A percentile compares a stretch with the other conserved stretches of the same genome.
phyloP scores from a whole-genome alignment of 2,113 vertebrate genomes.

The Pelecanus crispus region DNA sequence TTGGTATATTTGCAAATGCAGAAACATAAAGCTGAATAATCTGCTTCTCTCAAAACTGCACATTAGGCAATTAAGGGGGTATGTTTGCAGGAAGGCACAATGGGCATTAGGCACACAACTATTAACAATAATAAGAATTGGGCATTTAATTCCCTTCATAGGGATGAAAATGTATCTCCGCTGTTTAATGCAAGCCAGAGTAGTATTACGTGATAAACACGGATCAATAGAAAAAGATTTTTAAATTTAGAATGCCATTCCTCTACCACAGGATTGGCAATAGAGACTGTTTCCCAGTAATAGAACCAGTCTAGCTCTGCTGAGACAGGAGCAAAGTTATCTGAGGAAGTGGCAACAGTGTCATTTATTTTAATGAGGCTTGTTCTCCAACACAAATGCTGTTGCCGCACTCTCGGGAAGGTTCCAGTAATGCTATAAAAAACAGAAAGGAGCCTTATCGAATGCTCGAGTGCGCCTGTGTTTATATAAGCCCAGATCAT shows the following conservation, averaged over 20 bases:
- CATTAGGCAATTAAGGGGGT: slow-evolving; percentile 62
- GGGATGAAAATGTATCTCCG: slow-evolving; percentile 25
- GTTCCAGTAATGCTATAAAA: slow-evolving; percentile 49
- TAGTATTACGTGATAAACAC: slow-evolving; percentile 49
- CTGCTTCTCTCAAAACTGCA: slow-evolving; percentile 49
- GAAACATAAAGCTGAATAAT: slow-evolving; percentile 54
- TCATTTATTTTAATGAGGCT: slow-evolving; percentile 59
- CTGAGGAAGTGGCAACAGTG: slow-evolving; percentile 40
- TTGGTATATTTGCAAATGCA: slow-evolving; percentile 43
- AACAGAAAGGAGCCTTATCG: neutral
- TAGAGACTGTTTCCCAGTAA: slow-evolving; percentile 33
- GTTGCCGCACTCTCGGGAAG: slow-evolving; percentile 1
- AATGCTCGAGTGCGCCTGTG: neutral
- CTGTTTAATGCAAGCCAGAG: slow-evolving; percentile 39
- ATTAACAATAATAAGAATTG: slow-evolving; percentile 63
- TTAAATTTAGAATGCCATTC: slow-evolving; percentile 54
- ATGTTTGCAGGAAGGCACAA: slow-evolving; percentile 39
- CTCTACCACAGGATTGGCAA: slow-evolving; percentile 41
- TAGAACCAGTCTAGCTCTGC: slow-evolving; percentile 36
- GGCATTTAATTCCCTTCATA: slow-evolving; percentile 65
- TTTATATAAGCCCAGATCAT: neutral
- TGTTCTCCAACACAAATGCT: slow-evolving; percentile 30
- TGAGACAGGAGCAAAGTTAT: slow-evolving; percentile 41
- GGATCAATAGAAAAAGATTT: slow-evolving; percentile 63
- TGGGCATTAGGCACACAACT: slow-evolving; percentile 55